Evolutionary conservation across 2,797 vertebrate genomes (phyloP), one percentile per base, ranked within the genome.

Genomic region (Pseudomugil tenellus): DNA sequence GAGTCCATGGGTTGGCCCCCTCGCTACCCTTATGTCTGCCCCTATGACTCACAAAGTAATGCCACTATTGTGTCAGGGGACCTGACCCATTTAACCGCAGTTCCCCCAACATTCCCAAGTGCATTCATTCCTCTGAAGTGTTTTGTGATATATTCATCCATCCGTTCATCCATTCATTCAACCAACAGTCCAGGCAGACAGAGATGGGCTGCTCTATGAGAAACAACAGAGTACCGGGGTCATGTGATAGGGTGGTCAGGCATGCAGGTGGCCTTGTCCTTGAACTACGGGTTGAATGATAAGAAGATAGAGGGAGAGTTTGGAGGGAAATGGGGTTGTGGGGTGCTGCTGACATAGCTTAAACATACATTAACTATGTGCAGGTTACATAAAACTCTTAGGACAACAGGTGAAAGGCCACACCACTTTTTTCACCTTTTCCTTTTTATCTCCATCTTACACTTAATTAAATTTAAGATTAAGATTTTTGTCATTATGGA

Each of bases 11-110:
- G 74, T 79, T 74, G 67, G 67, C 76, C 77, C 65, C 65, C 63
- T 41, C 54, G 68, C 35, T 56, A 62, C 67, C 60, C 58, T 59
- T 67, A 59, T 43, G 81, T 84, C 87, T 88, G 71, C 55, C 76
- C 54, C 76, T 80, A 71, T 52, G 28, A 80, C 87, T 91, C 89
- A 76, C 86, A 91, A 82, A 89, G 84, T 84, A 86, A 84, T 56
- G 64, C 78, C 70, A 78, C 85, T 71, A 89, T 91, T 90, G 90
- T 92, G 83, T 77, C 72, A 76, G 71, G 76, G 84, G 84, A 90
- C 83, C 81, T 94, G 93, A 93, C 92, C 93, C 84, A 93, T 90
- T 94, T 93, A 89, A 82, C 68, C 58, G 79, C 19, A 17, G 73
- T 82, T 74, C 78, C 81, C 83, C 80, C 71, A 0, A 84, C 81